phyloP scores from a whole-genome alignment of 2,888 invertebrate genomes.

The Eubasilissa splendida region DNA sequence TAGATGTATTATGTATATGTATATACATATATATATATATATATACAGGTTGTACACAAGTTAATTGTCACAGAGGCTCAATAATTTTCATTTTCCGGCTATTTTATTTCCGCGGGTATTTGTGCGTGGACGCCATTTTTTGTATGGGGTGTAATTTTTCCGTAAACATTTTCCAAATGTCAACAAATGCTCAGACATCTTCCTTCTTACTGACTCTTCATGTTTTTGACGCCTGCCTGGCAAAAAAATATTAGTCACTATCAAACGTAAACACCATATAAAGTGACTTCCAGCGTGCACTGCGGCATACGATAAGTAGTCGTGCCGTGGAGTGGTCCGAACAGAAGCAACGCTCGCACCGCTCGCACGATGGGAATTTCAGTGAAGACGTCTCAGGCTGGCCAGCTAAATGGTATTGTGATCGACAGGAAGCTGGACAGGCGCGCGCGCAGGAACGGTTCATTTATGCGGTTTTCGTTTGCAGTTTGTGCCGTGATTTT shows the following conservation, averaged over 20 bases:
- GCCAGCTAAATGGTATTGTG: background rate
- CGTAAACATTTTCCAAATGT: too few relatives aligned
- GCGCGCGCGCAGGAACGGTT: slow-evolving; percentile 11
- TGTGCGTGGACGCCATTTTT: too few relatives aligned
- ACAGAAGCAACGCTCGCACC: background rate
- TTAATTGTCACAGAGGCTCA: too few relatives aligned
- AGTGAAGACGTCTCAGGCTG: background rate
- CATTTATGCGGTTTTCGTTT: background rate
- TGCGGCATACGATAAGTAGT: background rate
- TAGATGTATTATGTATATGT: too few relatives aligned
- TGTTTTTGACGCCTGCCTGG: background rate
- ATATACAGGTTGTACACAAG: too few relatives aligned
- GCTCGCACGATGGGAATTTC: background rate
- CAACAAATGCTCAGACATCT: too few relatives aligned
- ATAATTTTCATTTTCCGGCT: too few relatives aligned
- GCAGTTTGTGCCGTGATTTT: slow-evolving; percentile 7
- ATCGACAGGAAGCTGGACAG: background rate
- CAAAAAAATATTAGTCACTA: background rate
- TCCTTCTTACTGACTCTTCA: too few relatives aligned
- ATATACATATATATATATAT: too few relatives aligned
- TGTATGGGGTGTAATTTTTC: too few relatives aligned
- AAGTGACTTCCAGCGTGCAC: background rate
- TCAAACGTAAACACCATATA: background rate
- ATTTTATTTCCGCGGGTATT: too few relatives aligned
- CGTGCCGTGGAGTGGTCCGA: background rate